Conservation (phyloP, 2,113 vertebrate species). For the Rynchops niger region DNA sequence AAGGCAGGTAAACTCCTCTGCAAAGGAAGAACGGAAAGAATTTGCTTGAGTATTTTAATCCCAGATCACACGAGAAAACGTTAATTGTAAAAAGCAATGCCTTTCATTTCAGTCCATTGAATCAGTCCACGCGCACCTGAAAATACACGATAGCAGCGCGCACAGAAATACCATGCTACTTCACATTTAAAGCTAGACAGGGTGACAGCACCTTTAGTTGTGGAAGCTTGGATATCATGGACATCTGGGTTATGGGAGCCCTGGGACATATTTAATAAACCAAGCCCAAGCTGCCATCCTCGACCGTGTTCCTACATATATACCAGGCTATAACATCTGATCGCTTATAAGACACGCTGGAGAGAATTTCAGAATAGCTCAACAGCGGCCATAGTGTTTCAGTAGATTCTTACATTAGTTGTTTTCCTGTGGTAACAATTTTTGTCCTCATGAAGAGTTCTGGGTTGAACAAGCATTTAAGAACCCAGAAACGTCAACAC, state of each 20-base stretch:
- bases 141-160: not conserved
- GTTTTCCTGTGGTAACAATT: not conserved
- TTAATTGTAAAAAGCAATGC: rapidly evolving
- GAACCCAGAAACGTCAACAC: not conserved
- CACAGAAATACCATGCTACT: not conserved
- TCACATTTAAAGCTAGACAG: not conserved
- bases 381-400: not conserved
- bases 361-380: not conserved
- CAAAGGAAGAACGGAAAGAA: not conserved
- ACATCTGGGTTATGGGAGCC: not conserved
- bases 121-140: not conserved
- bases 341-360: not conserved
- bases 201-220: not conserved
- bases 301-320: rapidly evolving
- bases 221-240: not conserved
- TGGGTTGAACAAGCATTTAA: not conserved
- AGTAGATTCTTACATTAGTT: not conserved
- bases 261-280: not conserved
- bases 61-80: not conserved
- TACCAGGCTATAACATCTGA: not conserved
- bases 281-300: not conserved
- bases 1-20: conserved; percentile 96
- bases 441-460: not conserved
- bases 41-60: not conserved
- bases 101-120: not conserved